Evolutionary conservation across 2,888 invertebrate genomes (phyloP).

Genomic region (Deilephila elpenor): DNA sequence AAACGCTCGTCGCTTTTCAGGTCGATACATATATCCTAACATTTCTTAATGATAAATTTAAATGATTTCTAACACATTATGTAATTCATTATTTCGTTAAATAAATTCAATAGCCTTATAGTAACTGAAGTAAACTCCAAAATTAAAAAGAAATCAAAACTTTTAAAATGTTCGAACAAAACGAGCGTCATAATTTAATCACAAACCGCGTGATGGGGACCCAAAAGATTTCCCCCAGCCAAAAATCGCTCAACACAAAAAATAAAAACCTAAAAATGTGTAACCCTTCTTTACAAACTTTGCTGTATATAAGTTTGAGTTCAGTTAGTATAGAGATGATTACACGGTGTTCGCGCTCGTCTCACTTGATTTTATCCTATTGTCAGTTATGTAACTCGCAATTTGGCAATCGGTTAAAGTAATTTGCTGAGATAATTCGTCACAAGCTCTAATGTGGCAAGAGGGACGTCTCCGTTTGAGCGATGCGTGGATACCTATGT

Average conservation of each 20-base stretch:
- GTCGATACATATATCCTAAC: too few relatives aligned
- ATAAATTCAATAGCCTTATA: too few relatives aligned
- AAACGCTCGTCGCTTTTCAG: too few relatives aligned
- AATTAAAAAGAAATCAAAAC: too few relatives aligned
- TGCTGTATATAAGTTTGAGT: not conserved
- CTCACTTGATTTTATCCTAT: slow-evolving; percentile 23
- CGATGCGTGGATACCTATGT: not conserved
- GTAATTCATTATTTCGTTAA: too few relatives aligned
- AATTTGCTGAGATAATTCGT: slow-evolving; percentile 13
- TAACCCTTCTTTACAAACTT: not conserved
- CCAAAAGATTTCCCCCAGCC: too few relatives aligned
- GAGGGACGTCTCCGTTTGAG: not conserved
- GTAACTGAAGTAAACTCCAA: too few relatives aligned
- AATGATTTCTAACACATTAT: too few relatives aligned
- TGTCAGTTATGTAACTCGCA: slow-evolving; percentile 25
- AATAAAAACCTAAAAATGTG: not conserved
- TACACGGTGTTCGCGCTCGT: slow-evolving; percentile 18
- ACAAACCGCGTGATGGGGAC: not conserved
- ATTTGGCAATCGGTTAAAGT: slow-evolving; percentile 22
- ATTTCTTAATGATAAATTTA: too few relatives aligned
- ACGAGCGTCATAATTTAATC: too few relatives aligned
- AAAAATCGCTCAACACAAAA: not conserved
- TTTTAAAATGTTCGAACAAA: too few relatives aligned
- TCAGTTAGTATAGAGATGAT: slow-evolving; percentile 19
- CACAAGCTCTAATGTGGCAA: slow-evolving; percentile 13